Evolutionary conservation across 2,797 vertebrate species (phyloP).

Genomic region (Oryzias dopingdopingensis): DNA sequence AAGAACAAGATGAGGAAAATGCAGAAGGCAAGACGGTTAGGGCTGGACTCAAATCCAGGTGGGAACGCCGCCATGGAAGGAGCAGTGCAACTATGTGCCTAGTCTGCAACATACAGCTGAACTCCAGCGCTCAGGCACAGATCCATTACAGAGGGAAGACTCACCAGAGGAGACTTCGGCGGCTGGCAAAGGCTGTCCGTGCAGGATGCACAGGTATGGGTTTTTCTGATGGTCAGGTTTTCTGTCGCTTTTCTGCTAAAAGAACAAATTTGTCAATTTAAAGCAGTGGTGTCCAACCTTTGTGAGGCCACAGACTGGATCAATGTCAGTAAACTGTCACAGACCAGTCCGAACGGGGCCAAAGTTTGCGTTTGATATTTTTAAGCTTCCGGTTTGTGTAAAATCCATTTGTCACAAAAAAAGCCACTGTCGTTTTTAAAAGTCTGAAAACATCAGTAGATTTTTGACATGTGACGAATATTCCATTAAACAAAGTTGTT

Average conservation of each 20-base stretch:
- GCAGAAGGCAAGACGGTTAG: conserved; percentile 54
- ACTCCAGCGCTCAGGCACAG: conserved; percentile 91
- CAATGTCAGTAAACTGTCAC: too few species aligned
- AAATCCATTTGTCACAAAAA: too few species aligned
- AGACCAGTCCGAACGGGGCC: too few species aligned
- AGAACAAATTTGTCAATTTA: too few species aligned
- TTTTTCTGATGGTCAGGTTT: neutral
- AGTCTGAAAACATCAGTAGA: too few species aligned
- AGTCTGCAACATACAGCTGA: conserved; percentile 93
- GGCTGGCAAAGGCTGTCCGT: conserved; percentile 79
- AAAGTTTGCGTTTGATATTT: too few species aligned
- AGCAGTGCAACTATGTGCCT: conserved; percentile 87
- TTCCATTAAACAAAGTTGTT: too few species aligned
- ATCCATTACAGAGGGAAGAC: conserved; percentile 94
- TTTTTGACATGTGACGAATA: too few species aligned
- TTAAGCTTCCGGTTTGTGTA: too few species aligned
- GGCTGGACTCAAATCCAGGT: conserved; percentile 75
- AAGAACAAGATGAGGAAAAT: conserved; percentile 41
- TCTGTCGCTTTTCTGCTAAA: neutral
- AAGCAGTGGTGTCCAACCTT: too few species aligned
- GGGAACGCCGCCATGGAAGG: conserved; percentile 82
- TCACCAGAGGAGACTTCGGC: conserved; percentile 90
- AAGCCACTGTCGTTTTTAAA: too few species aligned
- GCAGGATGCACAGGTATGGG: conserved; percentile 61
- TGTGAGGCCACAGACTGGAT: too few species aligned